Percentiles rank a stretch among this genome's conserved stretches.
Conservation (phyloP, 2,888 invertebrate genomes). For the Fissipunctia ypsillon region DNA sequence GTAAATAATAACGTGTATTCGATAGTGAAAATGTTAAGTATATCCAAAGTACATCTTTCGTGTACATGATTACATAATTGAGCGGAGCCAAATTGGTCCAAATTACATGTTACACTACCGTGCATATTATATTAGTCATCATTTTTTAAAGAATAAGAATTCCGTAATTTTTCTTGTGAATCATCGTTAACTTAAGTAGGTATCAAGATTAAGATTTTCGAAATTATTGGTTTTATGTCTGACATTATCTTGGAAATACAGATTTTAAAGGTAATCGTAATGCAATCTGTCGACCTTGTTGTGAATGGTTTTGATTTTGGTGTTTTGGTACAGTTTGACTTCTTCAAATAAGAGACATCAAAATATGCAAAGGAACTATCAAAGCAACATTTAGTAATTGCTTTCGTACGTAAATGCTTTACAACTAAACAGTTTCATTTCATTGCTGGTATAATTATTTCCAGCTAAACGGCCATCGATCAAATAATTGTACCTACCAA, state of each 20-base stretch:
- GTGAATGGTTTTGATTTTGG: neutral
- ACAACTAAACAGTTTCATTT: conserved; percentile 9
- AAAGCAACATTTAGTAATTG: conserved; percentile 5
- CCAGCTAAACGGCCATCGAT: conserved; percentile 39
- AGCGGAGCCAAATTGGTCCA: conserved; percentile 58
- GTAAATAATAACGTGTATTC: conserved; percentile 54
- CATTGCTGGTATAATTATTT: conserved; percentile 12
- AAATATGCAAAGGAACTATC: neutral
- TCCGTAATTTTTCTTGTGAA: conserved; percentile 55
- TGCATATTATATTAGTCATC: conserved; percentile 48
- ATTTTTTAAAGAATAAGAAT: conserved; percentile 59
- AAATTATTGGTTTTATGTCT: conserved; percentile 56
- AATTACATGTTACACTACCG: conserved; percentile 63
- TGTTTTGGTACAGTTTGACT: neutral
- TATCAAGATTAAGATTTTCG: conserved; percentile 50
- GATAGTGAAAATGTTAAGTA: conserved; percentile 59
- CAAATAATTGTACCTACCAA: conserved; percentile 18
- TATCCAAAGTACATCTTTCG: conserved; percentile 59
- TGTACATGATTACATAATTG: conserved; percentile 66
- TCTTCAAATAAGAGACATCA: neutral
- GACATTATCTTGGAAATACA: conserved; percentile 40
- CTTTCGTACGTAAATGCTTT: neutral
- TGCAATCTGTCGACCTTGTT: conserved; percentile 8
- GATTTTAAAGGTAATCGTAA: conserved; percentile 34
- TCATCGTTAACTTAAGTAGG: conserved; percentile 63